Conservation (phyloP, 2,888 invertebrate genomes). For the Hemistola chrysoprasaria region DNA sequence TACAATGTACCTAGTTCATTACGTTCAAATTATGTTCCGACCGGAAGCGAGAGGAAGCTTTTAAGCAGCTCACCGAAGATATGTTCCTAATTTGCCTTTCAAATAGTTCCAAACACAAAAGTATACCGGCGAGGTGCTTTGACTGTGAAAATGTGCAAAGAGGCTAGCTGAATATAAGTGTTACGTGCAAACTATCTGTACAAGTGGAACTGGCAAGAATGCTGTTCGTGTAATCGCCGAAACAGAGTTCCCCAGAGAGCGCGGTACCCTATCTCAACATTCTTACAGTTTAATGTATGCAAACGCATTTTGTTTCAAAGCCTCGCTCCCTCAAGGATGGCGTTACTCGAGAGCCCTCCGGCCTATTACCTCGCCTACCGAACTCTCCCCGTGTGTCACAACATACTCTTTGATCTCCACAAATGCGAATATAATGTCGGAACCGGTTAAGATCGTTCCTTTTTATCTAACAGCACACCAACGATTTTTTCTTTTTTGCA, state of each 20-base stretch:
- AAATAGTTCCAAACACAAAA: constrained; percentile 75
- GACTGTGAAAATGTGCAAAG: constrained; percentile 70
- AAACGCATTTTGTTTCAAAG: constrained; percentile 83
- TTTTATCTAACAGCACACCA: constrained; percentile 60
- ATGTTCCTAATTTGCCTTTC: constrained; percentile 77
- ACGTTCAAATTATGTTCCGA: constrained; percentile 60
- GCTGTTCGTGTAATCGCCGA: constrained; percentile 80
- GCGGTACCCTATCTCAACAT: constrained; percentile 71
- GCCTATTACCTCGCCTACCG: constrained; percentile 59
- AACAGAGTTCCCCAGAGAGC: constrained; percentile 63
- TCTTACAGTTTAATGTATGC: constrained; percentile 82
- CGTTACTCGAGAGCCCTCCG: constrained; percentile 70
- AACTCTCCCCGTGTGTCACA: constrained; percentile 73
- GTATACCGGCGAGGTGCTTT: constrained; percentile 68
- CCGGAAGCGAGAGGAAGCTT: constrained; percentile 38
- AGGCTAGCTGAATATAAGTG: too few species aligned
- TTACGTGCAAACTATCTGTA: constrained; percentile 75
- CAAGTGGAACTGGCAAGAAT: constrained; percentile 68
- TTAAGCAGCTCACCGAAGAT: constrained; percentile 58
- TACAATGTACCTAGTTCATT: too few species aligned
- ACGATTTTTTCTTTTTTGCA: constrained; percentile 54
- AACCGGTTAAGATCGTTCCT: constrained; percentile 67
- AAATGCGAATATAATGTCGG: constrained; percentile 79
- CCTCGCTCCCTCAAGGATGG: constrained; percentile 74
- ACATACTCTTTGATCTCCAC: constrained; percentile 78